phyloP scores from a whole-genome alignment of 2,113 vertebrate species.

The Callionymus lyra region DNA sequence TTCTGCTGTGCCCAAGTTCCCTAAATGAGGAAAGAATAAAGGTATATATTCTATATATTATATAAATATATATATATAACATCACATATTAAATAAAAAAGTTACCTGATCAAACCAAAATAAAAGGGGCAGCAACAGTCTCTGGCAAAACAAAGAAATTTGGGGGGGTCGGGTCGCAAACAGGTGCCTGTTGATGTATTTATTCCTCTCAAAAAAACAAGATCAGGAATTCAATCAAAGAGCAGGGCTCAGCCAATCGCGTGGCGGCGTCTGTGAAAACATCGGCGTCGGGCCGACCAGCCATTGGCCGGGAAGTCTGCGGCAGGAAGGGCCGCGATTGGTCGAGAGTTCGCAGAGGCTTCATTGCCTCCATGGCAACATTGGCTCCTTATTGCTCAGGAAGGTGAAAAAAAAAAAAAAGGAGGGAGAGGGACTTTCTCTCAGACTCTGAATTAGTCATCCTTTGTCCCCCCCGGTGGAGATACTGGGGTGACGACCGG shows the following conservation, averaged over 20 bases:
- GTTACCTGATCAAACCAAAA: too few species aligned
- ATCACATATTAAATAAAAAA: too few species aligned
- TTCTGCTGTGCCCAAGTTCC: too few species aligned
- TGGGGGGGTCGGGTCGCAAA: slow-evolving; percentile 36
- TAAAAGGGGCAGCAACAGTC: too few species aligned
- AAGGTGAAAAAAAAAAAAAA: slow-evolving; percentile 52
- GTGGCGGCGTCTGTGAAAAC: slow-evolving; percentile 44
- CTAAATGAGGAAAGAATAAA: too few species aligned
- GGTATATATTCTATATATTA: too few species aligned
- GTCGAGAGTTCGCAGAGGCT: slow-evolving; percentile 33
- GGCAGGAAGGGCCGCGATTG: slow-evolving; percentile 41
- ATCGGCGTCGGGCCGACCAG: slow-evolving; percentile 32
- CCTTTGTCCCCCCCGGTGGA: slow-evolving; percentile 47
- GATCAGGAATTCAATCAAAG: slow-evolving; percentile 62
- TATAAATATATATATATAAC: too few species aligned
- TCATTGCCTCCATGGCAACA: slow-evolving; percentile 66
- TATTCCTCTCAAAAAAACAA: slow-evolving; percentile 52
- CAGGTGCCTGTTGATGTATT: slow-evolving; percentile 56
- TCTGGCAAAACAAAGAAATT: too few species aligned
- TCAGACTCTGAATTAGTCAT: slow-evolving; percentile 67
- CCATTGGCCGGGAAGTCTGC: slow-evolving; percentile 40
- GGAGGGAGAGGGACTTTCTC: slow-evolving; percentile 42
- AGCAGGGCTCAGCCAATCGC: slow-evolving; percentile 48
- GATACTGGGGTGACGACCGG: too few species aligned
- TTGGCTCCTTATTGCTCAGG: slow-evolving; percentile 62